These are phyloP conservation scores for Melieria crassipennis DNA, from an alignment of 2,888 invertebrate species.

Conservation along the genomic window DNA sequence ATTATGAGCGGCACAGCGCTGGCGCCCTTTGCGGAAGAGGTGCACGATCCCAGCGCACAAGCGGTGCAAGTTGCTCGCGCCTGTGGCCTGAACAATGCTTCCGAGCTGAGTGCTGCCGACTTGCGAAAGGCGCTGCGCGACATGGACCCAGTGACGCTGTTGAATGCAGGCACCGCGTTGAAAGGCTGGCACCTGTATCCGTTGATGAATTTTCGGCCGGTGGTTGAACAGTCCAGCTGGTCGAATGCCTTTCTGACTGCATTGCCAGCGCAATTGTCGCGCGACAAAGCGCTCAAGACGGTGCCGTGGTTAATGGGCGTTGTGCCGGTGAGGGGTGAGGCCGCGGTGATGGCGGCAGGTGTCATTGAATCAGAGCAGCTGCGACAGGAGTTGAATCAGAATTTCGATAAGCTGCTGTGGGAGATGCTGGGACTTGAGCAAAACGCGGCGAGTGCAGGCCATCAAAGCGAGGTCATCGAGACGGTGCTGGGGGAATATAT, in stretches of 20 bases:
- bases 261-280: constrained; percentile 61
- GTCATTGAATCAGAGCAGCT: constrained; percentile 42
- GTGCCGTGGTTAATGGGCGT: constrained; percentile 67
- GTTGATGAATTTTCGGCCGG: constrained; percentile 60
- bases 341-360: constrained; percentile 60
- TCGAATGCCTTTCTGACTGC: constrained; percentile 65
- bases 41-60: constrained; percentile 50
- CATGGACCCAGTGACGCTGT: constrained; percentile 57
- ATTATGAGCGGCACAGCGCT: constrained; percentile 64
- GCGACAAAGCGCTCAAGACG: constrained; percentile 54
- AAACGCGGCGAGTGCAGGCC: neutral
- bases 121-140: constrained; percentile 62
- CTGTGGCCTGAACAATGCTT: constrained; percentile 55
- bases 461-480: constrained; percentile 6
- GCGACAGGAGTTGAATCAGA: constrained; percentile 49
- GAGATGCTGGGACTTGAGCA: constrained; percentile 44
- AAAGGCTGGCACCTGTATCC: constrained; percentile 67
- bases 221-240: constrained; percentile 59
- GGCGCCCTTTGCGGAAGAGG: constrained; percentile 47
- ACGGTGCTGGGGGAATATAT: constrained; percentile 44
- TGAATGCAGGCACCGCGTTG: constrained; percentile 60
- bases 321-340: constrained; percentile 65
- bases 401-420: constrained; percentile 47
- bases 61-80: constrained; percentile 58
- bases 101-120: constrained; percentile 45